Percentiles rank a stretch among this genome's conserved stretches.
These are phyloP conservation scores for Xiphophorus maculatus DNA, from an alignment of 2,113 vertebrate genomes.

Conservation along the genomic window DNA sequence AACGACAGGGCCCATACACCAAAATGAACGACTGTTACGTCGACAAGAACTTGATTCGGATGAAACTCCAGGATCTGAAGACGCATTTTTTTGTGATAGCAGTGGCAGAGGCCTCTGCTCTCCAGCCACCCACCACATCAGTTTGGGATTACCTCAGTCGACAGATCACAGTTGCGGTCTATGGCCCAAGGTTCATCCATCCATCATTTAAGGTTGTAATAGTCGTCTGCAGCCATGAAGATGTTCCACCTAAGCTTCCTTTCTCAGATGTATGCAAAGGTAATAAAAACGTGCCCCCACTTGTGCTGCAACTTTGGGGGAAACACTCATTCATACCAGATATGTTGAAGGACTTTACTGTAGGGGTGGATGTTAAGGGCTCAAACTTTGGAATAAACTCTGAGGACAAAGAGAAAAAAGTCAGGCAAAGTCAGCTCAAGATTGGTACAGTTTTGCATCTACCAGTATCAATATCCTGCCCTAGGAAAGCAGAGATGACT, in stretches of 20 bases:
- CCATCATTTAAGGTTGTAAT: slow-evolving; percentile 90
- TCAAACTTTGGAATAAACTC: slow-evolving; percentile 85
- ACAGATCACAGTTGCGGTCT: slow-evolving; percentile 87
- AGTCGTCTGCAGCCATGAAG: slow-evolving; percentile 87
- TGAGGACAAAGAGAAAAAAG: slow-evolving; percentile 81
- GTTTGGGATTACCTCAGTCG: slow-evolving; percentile 85
- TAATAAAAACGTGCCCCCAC: slow-evolving; percentile 85
- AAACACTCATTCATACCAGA: slow-evolving; percentile 85
- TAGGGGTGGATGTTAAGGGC: slow-evolving; percentile 79
- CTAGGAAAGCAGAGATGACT: slow-evolving; percentile 76
- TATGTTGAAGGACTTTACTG: slow-evolving; percentile 82
- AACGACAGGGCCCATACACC: slow-evolving; percentile 89
- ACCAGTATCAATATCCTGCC: slow-evolving; percentile 80
- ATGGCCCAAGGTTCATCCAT: slow-evolving; percentile 94
- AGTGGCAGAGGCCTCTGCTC: slow-evolving; percentile 80
- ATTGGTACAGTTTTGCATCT: slow-evolving; percentile 82
- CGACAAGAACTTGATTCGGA: slow-evolving; percentile 88
- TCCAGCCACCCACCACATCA: slow-evolving; percentile 83
- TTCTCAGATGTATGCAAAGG: slow-evolving; percentile 85
- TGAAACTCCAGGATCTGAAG: slow-evolving; percentile 85
- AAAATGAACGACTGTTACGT: slow-evolving; percentile 85
- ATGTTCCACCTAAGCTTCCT: slow-evolving; percentile 87
- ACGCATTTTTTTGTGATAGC: slow-evolving; percentile 87
- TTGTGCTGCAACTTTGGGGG: slow-evolving; percentile 95
- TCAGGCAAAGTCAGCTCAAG: slow-evolving; percentile 85